Evolutionary conservation across 2,888 invertebrate species (phyloP), one percentile per base, ranked within the genome.

Genomic region (Euzetes globulus): DNA sequence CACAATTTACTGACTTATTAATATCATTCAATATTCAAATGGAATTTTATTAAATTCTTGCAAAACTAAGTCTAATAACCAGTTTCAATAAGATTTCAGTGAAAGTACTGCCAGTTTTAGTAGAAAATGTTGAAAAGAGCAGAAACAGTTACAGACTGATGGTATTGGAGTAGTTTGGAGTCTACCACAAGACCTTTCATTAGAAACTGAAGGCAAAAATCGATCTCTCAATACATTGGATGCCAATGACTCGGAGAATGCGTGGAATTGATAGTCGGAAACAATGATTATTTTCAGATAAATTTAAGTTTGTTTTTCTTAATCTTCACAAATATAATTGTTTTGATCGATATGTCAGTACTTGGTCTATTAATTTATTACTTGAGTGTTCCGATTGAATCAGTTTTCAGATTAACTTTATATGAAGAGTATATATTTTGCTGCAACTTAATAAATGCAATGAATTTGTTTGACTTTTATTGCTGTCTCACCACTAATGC

Each of bases 181-280:
- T 41, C 41, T 41, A 22, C 19, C 22, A 22, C 55, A 55, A 50
- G 25, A 55, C 52, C 19, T 19, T 19, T 19, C 6, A n/a, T 52
- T 6, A 52, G 19, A 19, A 19, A 52, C 13, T 19, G 25, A 55
- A 22, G 55, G 37, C 17, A 68, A 37, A 68, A 68, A 68, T 68
- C 68, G 68, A 68, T 68, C 68, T 68, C 45, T 45, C 45, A 68
- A 37, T 68, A 37, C 68, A 68, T 68, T 60, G 29, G 27, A 60
- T 27, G 63, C 41, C 68, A 68, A 68, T 41, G 37, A 41, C 68
- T 41, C 22, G n/a, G 68, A 68, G 68, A 68, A 41, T 68, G 68
- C 68, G 68, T 45, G 33, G 60, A 60, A 15, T 58, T 6, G n/a
- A 55, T 60, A 33, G 6, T 27, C 5, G 13, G 17, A 60, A 17